Conservation (phyloP, 2,797 vertebrate species). For the Phrynocephalus forsythii region DNA sequence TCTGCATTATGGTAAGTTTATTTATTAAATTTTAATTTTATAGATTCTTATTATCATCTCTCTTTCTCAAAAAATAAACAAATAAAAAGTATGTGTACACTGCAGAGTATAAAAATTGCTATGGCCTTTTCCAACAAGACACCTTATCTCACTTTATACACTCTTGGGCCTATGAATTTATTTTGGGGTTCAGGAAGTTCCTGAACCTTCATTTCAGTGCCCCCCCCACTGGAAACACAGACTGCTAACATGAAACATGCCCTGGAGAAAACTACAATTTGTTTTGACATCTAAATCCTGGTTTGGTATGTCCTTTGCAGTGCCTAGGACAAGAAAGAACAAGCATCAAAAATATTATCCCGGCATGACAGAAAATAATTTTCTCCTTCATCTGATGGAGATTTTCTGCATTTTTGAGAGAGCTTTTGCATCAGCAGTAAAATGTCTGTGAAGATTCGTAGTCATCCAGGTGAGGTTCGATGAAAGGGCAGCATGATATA, state of each 20-base stretch:
- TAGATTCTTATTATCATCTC: neutral
- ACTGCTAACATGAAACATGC: neutral
- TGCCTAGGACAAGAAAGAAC: no score
- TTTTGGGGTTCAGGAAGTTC: neutral
- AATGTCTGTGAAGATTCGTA: no score
- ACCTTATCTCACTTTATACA: neutral
- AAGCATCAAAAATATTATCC: no score
- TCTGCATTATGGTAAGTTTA: neutral
- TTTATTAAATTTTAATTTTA: neutral
- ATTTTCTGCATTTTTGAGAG: no score
- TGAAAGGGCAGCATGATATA: no score
- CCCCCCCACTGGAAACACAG: neutral
- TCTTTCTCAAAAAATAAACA: neutral
- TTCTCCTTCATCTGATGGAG: no score
- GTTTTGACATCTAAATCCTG: no score
- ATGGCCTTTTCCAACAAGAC: neutral
- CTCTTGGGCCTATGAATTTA: neutral
- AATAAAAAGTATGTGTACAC: neutral
- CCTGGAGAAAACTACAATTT: neutral
- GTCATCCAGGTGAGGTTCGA: no score
- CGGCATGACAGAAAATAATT: no score
- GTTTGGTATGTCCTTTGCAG: no score
- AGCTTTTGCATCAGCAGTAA: no score
- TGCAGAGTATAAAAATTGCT: no score
- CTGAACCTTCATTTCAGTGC: neutral